Evolutionary conservation across 2,113 vertebrate species (phyloP), one percentile per base, ranked within the genome.

Genomic region (Chionomys nivalis): DNA sequence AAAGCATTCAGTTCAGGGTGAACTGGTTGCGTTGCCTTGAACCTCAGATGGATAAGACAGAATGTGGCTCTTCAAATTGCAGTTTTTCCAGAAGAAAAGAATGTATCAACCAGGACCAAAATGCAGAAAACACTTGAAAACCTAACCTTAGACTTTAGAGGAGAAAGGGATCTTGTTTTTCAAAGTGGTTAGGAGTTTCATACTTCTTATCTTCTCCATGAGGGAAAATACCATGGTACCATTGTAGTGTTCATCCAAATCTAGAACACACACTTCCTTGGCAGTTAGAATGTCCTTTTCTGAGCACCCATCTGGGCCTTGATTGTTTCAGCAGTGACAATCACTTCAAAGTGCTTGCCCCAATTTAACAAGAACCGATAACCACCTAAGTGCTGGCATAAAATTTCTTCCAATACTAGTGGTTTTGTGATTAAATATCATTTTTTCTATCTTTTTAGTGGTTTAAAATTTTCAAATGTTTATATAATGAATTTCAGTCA

Each of bases 1-100:
- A 68, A 31, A 28, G 9, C 2, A 66, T 31, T 42, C 42, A 66
- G 83, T 21, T 16, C 26, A 47, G 11, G 6, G 28, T 86, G 14
- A 47, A 36, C 21, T 58, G 10, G 5, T 9, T 63, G 13, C 12
- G 4, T 26, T 42, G 23, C 5, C 55, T 61, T 39, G 55, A 61
- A 24, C 33, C 23, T 82, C 36, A 61, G n/a, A 6, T 1, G 3
- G 23, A 12, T 13, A 6, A 8, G 7, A 28, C 3, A n/a, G 4
- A 58, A 26, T 5, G 7, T 82, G 13, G 52, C 7, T 24, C 4
- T 49, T 17, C n/a, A 85, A 65, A 68, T 3, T 31, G 0, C n/a
- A 23, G 5, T 1, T 5, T 42, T 0, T 63, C 44, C 7, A 19
- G 70, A 76, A 79, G 42, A 24, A 58, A 58, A 21, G 55, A 17